Base-by-base conservation (phyloP, 2,888 invertebrate species). In the Unio delphinus region DNA sequence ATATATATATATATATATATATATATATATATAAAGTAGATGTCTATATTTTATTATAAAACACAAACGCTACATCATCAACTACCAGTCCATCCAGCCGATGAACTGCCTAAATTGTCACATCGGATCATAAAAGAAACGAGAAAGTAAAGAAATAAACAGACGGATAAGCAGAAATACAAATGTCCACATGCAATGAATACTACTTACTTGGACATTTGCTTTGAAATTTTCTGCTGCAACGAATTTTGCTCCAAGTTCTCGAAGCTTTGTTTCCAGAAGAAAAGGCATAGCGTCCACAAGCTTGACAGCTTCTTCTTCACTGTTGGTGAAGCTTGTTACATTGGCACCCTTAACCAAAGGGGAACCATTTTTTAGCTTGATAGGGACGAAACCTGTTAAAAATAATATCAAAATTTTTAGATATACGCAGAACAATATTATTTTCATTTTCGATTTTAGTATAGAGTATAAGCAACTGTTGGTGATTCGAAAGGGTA, bases 271-370 rank as follows among this genome's bases (percentile, higher is more conserved):
- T 0, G 83, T 83, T 70, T 85, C 83, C 34, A 85, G 69, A 70
- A 79, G 73, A 55, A 85, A 83, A 18, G 85, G 85, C 84, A 85
- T 83, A 8, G 61, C 70, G 2, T 70, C 54, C 4, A 74, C 71
- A 23, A 83, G 70, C 3, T 74, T 23, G 7, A 84, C 75, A 0
- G 76, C 76, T 6, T 79, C 80, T 64, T 85, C 85, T 63, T 85
- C 85, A 0, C 63, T 68, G 63, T 85, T 82, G 23, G 82, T 82
- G 69, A 85, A 84, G 57, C 72, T 70, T 26, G 84, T 83, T 34
- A 83, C 78, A 8, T 65, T 80, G 61, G 79, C 73, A 15, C 79
- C 82, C 65, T 81, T 78, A 3, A 85, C 66, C 6, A 85, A 61
- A 18, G 63, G 45, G 8, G 79, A 69, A 20, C 83, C 84, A 34